Evolutionary conservation across 2,113 vertebrate species (phyloP), one percentile per base, ranked within the genome.

Genomic region (Austrofundulus limnaeus): DNA sequence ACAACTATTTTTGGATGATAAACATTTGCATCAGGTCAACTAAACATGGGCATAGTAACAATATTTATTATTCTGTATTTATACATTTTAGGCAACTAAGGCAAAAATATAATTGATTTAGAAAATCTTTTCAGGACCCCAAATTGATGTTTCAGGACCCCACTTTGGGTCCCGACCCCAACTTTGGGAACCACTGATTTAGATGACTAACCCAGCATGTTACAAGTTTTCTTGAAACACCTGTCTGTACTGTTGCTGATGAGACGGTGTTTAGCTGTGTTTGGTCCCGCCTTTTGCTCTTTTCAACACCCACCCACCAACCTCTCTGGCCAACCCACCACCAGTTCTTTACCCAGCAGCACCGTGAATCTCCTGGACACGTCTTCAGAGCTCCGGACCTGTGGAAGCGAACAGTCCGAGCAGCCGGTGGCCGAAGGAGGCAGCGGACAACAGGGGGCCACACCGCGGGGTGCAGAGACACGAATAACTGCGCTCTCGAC

Each of bases 331-430:
- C 70, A 16, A 11, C 48, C 65, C 17, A 4, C 51, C 38, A 57
- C 50, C 54, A 16, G 21, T 9, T 2, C 5, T 12, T 25, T 38
- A 8, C 47, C 11, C 45, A 4, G n/a, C 20, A 8, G 45, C n/a
- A n/a, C 15, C 49, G 49, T 1, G 8, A 17, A 50, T 19, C 5
- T 52, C 0, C 61, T 49, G 78, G 76, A 77, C 81, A 86, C 76
- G 84, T 86, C 76, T 80, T n/a, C 73, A 75, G 24, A 17, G 45
- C 48, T 34, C 15, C 21, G 37, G 68, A 64, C 19, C 72, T 10
- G 48, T 37, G 14, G 24, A 28, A 21, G 59, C 5, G 13, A 21
- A 11, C 21, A 15, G 11, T 3, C 31, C 13, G 15, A 51, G 53
- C 68, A 48, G 61, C 75, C 11, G 61, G 41, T 4, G 42, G 23